These are phyloP conservation scores for Hemithea aestivaria DNA, from an alignment of 2,888 invertebrate species.

Conservation along the genomic window DNA sequence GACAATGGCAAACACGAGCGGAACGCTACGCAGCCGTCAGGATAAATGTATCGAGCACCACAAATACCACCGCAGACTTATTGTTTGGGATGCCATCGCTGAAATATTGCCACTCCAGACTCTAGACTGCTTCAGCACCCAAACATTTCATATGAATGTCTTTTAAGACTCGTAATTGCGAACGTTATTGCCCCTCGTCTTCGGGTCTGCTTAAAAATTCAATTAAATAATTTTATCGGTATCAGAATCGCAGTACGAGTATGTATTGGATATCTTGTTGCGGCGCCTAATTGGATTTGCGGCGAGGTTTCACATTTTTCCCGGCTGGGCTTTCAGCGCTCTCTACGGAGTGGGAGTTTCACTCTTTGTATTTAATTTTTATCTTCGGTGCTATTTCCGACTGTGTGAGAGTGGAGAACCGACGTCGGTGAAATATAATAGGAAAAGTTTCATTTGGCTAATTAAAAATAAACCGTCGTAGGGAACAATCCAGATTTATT, in stretches of 20 bases:
- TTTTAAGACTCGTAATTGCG: conserved; percentile 23
- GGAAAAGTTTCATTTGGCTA: conserved; percentile 74
- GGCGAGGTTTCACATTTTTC: conserved; percentile 54
- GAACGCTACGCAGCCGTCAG: conserved; percentile 51
- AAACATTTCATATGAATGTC: conserved; percentile 34
- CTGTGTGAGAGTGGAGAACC: conserved; percentile 36
- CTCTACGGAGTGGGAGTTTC: conserved; percentile 33
- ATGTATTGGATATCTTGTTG: conserved; percentile 56
- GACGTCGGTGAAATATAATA: conserved; percentile 60
- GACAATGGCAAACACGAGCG: conserved; percentile 65
- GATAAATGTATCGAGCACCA: conserved; percentile 65
- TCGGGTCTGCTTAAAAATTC: conserved; percentile 36
- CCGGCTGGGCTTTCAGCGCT: conserved; percentile 37
- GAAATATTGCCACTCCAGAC: conserved; percentile 54
- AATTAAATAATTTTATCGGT: conserved; percentile 50
- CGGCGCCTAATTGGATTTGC: conserved; percentile 64
- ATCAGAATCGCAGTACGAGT: conserved; percentile 50
- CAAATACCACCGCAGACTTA: conserved; percentile 61
- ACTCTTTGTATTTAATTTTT: conserved; percentile 61
- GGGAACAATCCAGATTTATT: conserved; percentile 65
- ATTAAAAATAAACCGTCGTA: conserved; percentile 69
- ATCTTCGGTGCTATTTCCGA: conserved; percentile 36
- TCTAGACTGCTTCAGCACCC: conserved; percentile 29
- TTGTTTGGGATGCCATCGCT: conserved; percentile 58
- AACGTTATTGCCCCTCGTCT: conserved; percentile 13